A percentile compares a stretch with the other conserved stretches of the same genome.
These are phyloP conservation scores for Saccopteryx leptura DNA, from an alignment of 2,113 vertebrate genomes.

Conservation along the genomic window DNA sequence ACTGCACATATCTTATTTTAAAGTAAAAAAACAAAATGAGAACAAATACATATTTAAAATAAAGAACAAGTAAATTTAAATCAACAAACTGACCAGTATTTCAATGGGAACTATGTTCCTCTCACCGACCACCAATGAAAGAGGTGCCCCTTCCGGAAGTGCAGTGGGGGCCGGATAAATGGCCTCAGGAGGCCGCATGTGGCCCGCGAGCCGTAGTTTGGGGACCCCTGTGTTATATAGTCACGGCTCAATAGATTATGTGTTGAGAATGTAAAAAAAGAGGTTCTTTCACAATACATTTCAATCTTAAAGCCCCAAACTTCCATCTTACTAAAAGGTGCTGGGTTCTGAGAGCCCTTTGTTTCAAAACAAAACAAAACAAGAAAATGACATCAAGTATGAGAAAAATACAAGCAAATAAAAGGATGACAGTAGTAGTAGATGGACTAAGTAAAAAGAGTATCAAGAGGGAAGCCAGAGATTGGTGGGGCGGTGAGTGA, in stretches of 20 bases:
- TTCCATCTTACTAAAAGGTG: not conserved
- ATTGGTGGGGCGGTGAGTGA: not conserved
- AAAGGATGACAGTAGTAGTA: not conserved
- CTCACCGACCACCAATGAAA: too few species aligned
- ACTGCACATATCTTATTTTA: too few species aligned
- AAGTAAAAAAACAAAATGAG: too few species aligned
- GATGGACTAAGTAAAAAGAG: not conserved
- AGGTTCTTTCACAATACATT: slow-evolving; percentile 9
- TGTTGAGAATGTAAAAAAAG: slow-evolving; percentile 42
- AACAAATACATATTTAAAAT: too few species aligned
- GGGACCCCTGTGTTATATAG: not conserved
- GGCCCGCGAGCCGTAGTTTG: too few species aligned
- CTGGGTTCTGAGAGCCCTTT: not conserved
- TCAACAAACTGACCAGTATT: too few species aligned
- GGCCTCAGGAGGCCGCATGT: too few species aligned
- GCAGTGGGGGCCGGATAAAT: too few species aligned
- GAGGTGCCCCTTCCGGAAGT: too few species aligned
- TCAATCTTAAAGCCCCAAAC: not conserved
- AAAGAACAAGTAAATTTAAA: too few species aligned
- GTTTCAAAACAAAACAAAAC: not conserved
- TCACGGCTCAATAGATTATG: not conserved
- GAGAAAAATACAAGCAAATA: slow-evolving; percentile 38
- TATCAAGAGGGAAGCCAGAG: not conserved
- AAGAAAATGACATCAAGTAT: not conserved
- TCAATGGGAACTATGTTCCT: too few species aligned